Base-by-base conservation (phyloP, 1,140 invertebrate species). In the Anoplophora glabripennis region DNA sequence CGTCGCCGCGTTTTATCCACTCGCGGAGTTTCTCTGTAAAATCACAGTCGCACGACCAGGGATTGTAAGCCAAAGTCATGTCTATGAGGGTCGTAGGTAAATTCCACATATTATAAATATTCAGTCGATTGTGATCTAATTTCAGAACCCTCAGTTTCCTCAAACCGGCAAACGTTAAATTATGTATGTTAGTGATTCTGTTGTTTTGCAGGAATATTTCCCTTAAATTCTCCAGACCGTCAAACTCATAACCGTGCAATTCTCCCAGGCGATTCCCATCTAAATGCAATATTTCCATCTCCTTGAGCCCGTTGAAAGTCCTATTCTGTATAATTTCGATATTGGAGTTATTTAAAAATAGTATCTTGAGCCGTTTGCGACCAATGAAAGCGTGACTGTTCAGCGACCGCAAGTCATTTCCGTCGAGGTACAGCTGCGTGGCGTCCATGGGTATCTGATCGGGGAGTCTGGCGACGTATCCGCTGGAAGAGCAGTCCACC, bases 381-480 rank as follows among this genome's bases (percentile, higher is more conserved):
- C 93, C 93, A 62, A 96, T 93, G 74, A 96, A 94, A 18, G 91
- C 88, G 76, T 95, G 92, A 76, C 90, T 92, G 56, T 84, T 82
- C 14, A 91, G 78, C 28, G 84, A 81, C 61, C 83, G 80, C 57
- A 95, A 84, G 64, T 92, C 83, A 76, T 95, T 95, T 11, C 93
- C 93, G 74, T 96, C 93, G 46, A 96, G 76, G 71, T 93, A 94
- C 17, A 95, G 76, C 72, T 92, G 88, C 1, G 93, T 94, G 18
- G 91, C 89, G 69, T 96, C 92, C 92, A 96, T 95, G 2, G 93
- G 93, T 71, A 94, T 93, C 76, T 88, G 83, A 35, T 89, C 85
- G 4, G 92, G 92, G 64, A 94, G 78, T 52, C 80, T 78, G 59
- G 83, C 82, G 1, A 83, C 80, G 75, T 93, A 90, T 47, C 86